phyloP scores from a whole-genome alignment of 2,888 invertebrate genomes.

The Eilema caniola region DNA sequence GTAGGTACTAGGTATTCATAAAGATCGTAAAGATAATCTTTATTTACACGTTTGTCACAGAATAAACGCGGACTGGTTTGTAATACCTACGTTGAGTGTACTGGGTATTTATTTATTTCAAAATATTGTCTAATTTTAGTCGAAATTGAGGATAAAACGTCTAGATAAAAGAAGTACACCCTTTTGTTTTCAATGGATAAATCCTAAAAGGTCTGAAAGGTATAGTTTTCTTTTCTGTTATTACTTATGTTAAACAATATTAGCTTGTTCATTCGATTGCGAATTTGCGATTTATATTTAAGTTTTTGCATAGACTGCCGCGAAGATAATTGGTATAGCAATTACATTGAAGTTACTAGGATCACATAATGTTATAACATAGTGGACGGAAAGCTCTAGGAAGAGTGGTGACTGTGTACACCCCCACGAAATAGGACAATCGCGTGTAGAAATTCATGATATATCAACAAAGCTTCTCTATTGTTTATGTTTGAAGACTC shows the following conservation, averaged over 20 bases:
- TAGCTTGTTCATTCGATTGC: too few species aligned
- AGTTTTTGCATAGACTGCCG: too few species aligned
- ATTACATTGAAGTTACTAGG: too few species aligned
- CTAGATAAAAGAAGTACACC: neutral
- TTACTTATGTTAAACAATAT: too few species aligned
- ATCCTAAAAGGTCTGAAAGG: too few species aligned
- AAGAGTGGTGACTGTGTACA: too few species aligned
- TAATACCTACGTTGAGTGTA: conserved; percentile 41
- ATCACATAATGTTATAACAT: too few species aligned
- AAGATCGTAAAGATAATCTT: conserved; percentile 58
- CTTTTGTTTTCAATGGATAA: neutral
- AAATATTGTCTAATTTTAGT: conserved; percentile 15
- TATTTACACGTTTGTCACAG: conserved; percentile 59
- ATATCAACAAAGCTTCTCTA: neutral
- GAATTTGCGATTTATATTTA: too few species aligned
- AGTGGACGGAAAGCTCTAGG: too few species aligned
- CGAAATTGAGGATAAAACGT: neutral
- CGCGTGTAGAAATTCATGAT: neutral
- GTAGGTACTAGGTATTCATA: conserved; percentile 46
- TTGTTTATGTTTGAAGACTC: neutral
- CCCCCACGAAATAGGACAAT: neutral
- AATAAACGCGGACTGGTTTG: conserved; percentile 59
- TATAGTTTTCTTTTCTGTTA: too few species aligned
- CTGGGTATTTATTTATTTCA: conserved; percentile 37
- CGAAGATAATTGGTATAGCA: too few species aligned